Base-by-base conservation (phyloP, 2,888 invertebrate species). In the Lamellibrachia satsuma region DNA sequence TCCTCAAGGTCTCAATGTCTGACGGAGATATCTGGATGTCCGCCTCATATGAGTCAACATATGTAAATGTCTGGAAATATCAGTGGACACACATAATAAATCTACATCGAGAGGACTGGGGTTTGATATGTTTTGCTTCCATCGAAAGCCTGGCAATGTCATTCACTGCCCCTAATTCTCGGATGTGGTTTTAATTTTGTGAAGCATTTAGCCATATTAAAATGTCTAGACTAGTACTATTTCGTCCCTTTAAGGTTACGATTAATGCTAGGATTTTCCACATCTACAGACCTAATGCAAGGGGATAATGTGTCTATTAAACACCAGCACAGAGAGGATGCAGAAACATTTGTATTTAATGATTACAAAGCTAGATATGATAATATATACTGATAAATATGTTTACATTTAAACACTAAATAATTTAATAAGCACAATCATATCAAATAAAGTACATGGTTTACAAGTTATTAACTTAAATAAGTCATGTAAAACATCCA, bases 1-100 rank as follows among this genome's bases (percentile, higher is more conserved):
- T 75, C n/a, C 75, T 75, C 75, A 75, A 75, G 75, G n/a, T 75
- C 75, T 75, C 75, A 75, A 75, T 75, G n/a, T 75, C 75, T 75
- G 75, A 75, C 22, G 75, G 75, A 75, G 75, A 22, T 11, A 75
- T 75, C 75, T 75, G 75, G 75, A 75, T 75, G n/a, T 75, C 75
- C 2, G 75, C 75, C n/a, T 75, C 15, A n/a, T 75, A 75, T 22
- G 75, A 75, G 75, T 75, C 75, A 15, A 75, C 22, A 15, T 11
- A 75, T 6, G 75, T 22, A 22, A 22, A n/a, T 15, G 22, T 11
- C 75, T 75, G 75, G n/a, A 75, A 75, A 75, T 22, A n/a, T 6
- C 15, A 75, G 75, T 75, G 22, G 4, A 75, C 75, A 11, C n/a
- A 6, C n/a, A n/a, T 75, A 22, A 57, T 57, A 2, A 55, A n/a